Evolutionary conservation across 2,113 vertebrate species (phyloP), one percentile per base, ranked within the genome.

Genomic region (Smithornis capensis): DNA sequence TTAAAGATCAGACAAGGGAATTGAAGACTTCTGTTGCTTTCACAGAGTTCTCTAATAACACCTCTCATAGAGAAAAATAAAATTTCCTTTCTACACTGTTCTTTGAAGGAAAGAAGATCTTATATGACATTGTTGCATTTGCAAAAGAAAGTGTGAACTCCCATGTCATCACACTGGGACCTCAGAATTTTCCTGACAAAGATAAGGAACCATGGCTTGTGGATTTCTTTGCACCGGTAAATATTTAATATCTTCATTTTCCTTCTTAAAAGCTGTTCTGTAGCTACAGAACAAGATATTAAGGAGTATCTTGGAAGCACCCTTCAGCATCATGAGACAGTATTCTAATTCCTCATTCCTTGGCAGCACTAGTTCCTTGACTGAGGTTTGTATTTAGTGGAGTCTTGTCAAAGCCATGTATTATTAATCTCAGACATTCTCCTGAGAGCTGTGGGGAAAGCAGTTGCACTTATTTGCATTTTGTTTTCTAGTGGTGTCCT

Each of bases 211-310:
- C 99, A 0, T 99, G 99, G 99, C 98, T 99, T 80, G 99, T 99
- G 50, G 99, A 99, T 97, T 99, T 99, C 98, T 99, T 99, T 85
- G 99, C 99, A 71, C 99, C 99, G 90, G 99, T 99, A 97, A 98
- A 97, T 97, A 87, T 52, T 82, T 45, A 92, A 23, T 80, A 60
- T 24, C 23, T 64, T 2, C 17, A 14, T 83, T 60, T 49, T 50
- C 42, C 63, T 77, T 29, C 28, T 25, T 85, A 40, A 87, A 74
- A 68, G 56, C 23, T 38, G 45, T 63, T 52, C 4, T 40, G 13
- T 77, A 55, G 25, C 13, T 71, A 16, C 47, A 16, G 75, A 63
- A 31, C 24, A 23, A 76, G 45, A 83, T 19, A 18, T 15, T 35
- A 14, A 88, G 33, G 19, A 57, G n/a, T 75, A 22, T 53, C 55